phyloP scores from a whole-genome alignment of 2,888 invertebrate genomes.

The Cheiracanthium punctorium region DNA sequence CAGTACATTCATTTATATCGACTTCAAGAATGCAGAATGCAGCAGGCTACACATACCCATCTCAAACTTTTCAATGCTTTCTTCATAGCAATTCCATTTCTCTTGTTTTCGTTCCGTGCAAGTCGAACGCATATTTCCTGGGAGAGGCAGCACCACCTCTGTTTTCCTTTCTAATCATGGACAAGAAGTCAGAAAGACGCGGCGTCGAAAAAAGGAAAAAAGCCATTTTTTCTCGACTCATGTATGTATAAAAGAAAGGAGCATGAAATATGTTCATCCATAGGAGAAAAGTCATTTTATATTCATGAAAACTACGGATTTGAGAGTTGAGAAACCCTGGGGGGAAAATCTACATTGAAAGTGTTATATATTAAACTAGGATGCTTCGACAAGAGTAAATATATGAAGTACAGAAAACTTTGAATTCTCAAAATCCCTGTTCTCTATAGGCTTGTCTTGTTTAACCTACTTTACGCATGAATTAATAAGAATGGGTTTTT shows the following conservation, averaged over 20 bases:
- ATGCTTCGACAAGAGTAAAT: conserved; percentile 28
- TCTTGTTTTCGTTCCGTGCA: neutral
- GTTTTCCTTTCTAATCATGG: conserved; percentile 20
- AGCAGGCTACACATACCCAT: neutral
- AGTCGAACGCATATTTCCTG: neutral
- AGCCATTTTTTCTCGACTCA: conserved; percentile 30
- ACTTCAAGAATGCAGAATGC: no score
- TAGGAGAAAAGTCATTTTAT: conserved; percentile 56
- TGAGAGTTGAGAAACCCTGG: conserved; percentile 32
- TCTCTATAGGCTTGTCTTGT: conserved; percentile 26
- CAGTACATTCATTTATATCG: no score
- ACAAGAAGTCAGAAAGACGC: conserved; percentile 18
- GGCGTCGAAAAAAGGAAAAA: conserved; percentile 44
- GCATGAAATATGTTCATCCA: conserved; percentile 49
- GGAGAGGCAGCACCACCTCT: neutral
- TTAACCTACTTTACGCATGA: conserved; percentile 52
- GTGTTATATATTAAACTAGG: conserved; percentile 44
- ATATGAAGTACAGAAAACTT: conserved; percentile 22
- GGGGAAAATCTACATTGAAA: conserved; percentile 66
- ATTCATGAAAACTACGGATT: conserved; percentile 68
- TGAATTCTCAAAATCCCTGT: conserved; percentile 24
- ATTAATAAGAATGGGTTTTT: conserved; percentile 47
- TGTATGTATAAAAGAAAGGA: conserved; percentile 48
- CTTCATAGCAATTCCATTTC: neutral
- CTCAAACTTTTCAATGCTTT: neutral